These are phyloP conservation scores for Sipha flava DNA, from an alignment of 1,140 invertebrate species.

Conservation along the genomic window DNA sequence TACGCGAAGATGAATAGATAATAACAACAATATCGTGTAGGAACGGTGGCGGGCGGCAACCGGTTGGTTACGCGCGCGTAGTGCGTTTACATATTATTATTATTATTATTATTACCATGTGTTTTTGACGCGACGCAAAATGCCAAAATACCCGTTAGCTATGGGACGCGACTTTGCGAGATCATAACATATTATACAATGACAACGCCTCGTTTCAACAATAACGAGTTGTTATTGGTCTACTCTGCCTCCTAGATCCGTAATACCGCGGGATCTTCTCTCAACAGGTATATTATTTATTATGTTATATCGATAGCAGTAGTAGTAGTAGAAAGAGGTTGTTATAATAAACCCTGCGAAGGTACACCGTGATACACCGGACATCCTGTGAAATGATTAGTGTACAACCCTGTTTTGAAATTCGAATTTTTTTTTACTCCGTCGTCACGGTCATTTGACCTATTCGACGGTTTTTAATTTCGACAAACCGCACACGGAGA, in stretches of 20 bases:
- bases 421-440: background rate
- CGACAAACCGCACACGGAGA: too few species aligned
- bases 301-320: too few species aligned
- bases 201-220: too few species aligned
- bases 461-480: background rate
- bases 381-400: background rate
- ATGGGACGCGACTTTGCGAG: background rate
- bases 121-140: background rate
- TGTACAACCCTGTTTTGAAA: too few species aligned
- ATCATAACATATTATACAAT: background rate
- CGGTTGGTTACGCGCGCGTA: background rate
- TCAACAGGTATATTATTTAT: too few species aligned
- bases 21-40: background rate
- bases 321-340: too few species aligned
- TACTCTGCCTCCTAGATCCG: too few species aligned
- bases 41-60: background rate
- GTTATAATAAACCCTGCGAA: too few species aligned
- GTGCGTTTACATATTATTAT: background rate
- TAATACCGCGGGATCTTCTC: too few species aligned
- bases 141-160: slow-evolving; percentile 5
- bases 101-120: background rate
- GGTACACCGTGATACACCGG: too few species aligned
- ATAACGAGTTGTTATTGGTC: background rate
- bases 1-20: background rate
- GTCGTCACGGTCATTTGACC: background rate